Percentiles rank a stretch among this genome's conserved stretches.
phyloP scores from a whole-genome alignment of 2,797 vertebrate genomes.

The Notamacropus eugenii region DNA sequence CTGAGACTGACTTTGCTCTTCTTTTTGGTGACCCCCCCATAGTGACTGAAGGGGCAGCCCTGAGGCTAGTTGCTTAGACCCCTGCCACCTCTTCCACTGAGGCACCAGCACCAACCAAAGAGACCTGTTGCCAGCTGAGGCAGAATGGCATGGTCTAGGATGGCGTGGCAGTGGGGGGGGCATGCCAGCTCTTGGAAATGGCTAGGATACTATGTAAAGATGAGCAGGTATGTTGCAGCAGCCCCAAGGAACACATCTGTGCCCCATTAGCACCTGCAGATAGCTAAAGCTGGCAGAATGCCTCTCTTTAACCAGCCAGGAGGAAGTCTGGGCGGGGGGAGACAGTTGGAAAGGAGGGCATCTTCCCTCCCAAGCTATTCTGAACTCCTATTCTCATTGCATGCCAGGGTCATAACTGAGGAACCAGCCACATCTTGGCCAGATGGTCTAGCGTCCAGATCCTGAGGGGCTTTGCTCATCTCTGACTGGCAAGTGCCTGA shows the following conservation, averaged over 20 bases:
- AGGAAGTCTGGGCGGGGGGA: background rate
- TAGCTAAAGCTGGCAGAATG: conserved; percentile 27
- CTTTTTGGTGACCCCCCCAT: background rate
- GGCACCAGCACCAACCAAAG: background rate
- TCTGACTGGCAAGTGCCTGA: background rate
- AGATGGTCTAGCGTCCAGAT: background rate
- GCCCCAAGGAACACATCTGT: background rate
- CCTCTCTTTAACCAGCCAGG: background rate
- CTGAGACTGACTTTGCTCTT: background rate
- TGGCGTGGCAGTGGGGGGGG: background rate
- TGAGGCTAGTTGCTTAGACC: background rate
- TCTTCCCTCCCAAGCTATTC: background rate
- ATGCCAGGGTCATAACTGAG: background rate
- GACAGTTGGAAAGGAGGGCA: background rate
- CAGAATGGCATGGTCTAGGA: background rate
- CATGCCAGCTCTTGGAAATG: background rate
- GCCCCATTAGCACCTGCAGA: conserved; percentile 67
- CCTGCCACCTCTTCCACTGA: background rate
- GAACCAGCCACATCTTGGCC: background rate
- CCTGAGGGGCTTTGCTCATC: background rate
- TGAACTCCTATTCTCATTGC: background rate
- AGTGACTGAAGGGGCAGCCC: background rate
- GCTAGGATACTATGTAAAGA: conserved; percentile 38
- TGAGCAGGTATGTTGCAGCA: conserved; percentile 68
- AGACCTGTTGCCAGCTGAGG: background rate